A percentile compares a stretch with the other conserved stretches of the same genome.
Evolutionary conservation across 2,113 vertebrate species (phyloP).

Genomic region (Elaphurus davidianus): DNA sequence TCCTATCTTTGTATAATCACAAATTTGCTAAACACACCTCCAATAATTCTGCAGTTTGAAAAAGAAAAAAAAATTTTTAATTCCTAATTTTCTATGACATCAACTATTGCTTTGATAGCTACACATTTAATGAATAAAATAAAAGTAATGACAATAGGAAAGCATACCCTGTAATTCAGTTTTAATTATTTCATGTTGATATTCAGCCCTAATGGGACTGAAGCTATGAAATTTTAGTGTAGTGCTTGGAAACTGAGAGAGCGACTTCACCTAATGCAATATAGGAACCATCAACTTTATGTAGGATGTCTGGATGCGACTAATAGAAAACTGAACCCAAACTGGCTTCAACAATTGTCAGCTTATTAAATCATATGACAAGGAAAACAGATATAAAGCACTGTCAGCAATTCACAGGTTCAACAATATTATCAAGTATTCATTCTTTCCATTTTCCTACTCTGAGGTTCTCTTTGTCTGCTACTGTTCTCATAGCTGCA

Average conservation of each 20-base stretch:
- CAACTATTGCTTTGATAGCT: neutral
- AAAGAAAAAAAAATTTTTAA: neutral
- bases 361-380: neutral
- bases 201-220: neutral
- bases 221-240: neutral
- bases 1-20: neutral
- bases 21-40: neutral
- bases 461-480: neutral
- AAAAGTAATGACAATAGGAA: neutral
- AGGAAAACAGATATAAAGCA: neutral
- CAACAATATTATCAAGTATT: neutral
- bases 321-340: neutral
- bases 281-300: neutral
- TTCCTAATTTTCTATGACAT: slow-evolving; percentile 7
- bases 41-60: neutral
- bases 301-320: neutral
- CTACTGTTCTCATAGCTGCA: neutral
- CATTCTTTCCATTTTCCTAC: neutral
- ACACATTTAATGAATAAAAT: neutral
- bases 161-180: neutral
- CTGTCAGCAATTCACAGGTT: neutral
- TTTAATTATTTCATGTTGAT: neutral
- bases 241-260: neutral
- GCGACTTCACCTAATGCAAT: neutral
- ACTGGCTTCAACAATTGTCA: neutral